Conservation (phyloP, 2,113 vertebrate species). For the Bos taurus region DNA sequence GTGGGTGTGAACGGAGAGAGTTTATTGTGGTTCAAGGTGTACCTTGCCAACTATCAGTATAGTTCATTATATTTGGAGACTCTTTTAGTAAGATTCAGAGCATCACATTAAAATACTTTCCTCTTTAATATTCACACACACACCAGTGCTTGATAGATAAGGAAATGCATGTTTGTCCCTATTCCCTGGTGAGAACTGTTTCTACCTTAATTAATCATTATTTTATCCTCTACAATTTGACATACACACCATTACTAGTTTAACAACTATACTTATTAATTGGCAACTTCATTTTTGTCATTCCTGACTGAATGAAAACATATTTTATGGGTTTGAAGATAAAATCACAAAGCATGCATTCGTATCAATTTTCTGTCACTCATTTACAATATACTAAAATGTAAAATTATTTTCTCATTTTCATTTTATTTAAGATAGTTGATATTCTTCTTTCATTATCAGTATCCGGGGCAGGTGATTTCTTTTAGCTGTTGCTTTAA, state of each 20-base stretch:
- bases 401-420: constrained; percentile 59
- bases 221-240: background rate
- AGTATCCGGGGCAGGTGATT: constrained; percentile 58
- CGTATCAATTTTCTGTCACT: background rate
- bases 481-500: constrained; percentile 74
- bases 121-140: background rate
- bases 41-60: background rate
- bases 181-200: background rate
- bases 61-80: background rate
- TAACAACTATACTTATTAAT: background rate
- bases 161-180: background rate
- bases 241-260: background rate
- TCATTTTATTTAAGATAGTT: constrained; percentile 4
- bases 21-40: background rate
- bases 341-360: background rate
- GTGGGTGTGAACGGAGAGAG: background rate
- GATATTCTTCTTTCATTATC: constrained; percentile 57
- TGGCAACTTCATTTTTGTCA: background rate
- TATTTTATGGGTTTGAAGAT: background rate
- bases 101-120: background rate
- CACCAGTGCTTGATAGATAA: background rate
- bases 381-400: constrained; percentile 25
- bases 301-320: background rate
- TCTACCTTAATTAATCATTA: background rate
- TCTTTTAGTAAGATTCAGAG: background rate